Evolutionary conservation across 2,888 invertebrate genomes (phyloP).

Genomic region (Eupithecia subumbrata): DNA sequence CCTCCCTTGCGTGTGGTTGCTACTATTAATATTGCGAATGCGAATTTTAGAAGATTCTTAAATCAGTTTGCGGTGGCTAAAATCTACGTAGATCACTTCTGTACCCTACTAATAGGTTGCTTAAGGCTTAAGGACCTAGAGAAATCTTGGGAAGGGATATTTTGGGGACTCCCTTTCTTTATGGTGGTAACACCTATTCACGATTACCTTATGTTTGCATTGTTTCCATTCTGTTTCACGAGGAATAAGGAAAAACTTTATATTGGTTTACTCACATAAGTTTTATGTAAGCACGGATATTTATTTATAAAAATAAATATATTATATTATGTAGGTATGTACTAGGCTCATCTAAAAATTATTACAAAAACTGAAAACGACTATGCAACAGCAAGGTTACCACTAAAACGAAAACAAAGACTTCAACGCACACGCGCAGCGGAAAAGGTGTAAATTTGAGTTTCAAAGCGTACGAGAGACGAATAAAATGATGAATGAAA

Average conservation of each 20-base stretch:
- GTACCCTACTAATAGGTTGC: not conserved
- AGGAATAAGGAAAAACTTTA: not conserved
- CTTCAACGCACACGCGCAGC: no score
- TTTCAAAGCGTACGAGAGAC: no score
- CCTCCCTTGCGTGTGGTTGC: slow-evolving; percentile 39
- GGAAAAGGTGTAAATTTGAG: no score
- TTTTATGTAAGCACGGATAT: no score
- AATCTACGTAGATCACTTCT: not conserved
- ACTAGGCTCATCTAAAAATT: no score
- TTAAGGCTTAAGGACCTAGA: not conserved
- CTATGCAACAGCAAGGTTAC: no score
- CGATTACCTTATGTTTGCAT: not conserved
- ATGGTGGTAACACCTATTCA: not conserved
- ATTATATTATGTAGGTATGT: no score
- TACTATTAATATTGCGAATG: slow-evolving; percentile 35
- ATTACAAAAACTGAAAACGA: no score
- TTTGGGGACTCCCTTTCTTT: not conserved
- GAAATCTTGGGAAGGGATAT: not conserved
- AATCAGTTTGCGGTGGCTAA: not conserved
- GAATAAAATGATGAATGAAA: no score
- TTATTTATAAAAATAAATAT: no score
- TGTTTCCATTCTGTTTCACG: not conserved
- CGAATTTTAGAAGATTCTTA: slow-evolving; percentile 21
- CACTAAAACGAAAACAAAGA: no score
- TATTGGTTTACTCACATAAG: not conserved